Conservation (phyloP, 2,888 invertebrate species). For the Ptychoptera albimana region DNA sequence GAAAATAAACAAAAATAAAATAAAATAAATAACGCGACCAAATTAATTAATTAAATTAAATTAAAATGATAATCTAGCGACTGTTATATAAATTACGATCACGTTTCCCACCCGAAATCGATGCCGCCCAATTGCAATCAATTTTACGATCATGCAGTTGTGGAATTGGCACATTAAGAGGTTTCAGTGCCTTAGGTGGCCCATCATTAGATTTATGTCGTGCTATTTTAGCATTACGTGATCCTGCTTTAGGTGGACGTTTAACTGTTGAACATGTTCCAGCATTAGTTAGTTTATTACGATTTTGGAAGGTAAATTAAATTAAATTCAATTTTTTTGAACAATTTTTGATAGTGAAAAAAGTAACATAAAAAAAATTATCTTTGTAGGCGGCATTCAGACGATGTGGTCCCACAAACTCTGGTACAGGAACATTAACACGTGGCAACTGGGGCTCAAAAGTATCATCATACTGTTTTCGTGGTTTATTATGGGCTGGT, state of each 20-base stretch:
- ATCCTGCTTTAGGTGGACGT: conserved; percentile 46
- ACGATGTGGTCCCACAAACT: conserved; percentile 11
- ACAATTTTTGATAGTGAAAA: neutral
- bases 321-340: neutral
- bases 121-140: conserved; percentile 42
- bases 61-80: conserved; percentile 7
- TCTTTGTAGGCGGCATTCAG: conserved; percentile 10
- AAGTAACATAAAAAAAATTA: neutral
- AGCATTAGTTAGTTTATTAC: conserved; percentile 43
- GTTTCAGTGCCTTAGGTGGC: conserved; percentile 11
- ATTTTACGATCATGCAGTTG: conserved; percentile 38
- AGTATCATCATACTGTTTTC: conserved; percentile 45
- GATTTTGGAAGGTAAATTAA: conserved; percentile 42
- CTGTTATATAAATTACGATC: conserved; percentile 13
- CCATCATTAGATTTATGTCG: conserved; percentile 49
- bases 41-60: neutral
- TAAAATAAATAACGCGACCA: neutral
- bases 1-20: too few species aligned
- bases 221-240: conserved; percentile 50
- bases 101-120: conserved; percentile 44
- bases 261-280: conserved; percentile 43
- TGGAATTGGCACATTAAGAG: conserved; percentile 26
- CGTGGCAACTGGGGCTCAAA: conserved; percentile 29
- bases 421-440: conserved; percentile 10
- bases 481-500: conserved; percentile 51